Evolutionary conservation across 2,888 invertebrate species (phyloP), one percentile per base, ranked within the genome.

Genomic region (Caenorhabditis sp.): DNA sequence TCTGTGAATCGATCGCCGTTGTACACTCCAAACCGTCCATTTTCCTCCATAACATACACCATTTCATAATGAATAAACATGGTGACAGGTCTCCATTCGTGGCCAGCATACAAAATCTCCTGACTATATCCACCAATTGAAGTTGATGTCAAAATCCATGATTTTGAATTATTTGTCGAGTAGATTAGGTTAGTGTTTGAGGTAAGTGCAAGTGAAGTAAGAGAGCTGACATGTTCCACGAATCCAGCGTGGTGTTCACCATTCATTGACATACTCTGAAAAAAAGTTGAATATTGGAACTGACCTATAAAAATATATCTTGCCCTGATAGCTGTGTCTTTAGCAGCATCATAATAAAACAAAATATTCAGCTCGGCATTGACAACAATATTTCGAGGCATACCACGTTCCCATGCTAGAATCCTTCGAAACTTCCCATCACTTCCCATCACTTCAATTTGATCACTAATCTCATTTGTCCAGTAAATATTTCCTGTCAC

Each of bases 401-500:
- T 38, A 17, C 23, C 36, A 8, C 59, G 8, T 25, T 43, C 36
- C 64, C 64, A 64, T 59, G 49, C 43, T n/a, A 64, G 8, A 7
- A 58, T 23, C 23, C 27, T 56, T 58, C 64, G 38, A 49, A 36
- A 64, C 8, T 23, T 50, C 14, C 64, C 64, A 8, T 36, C 61
- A 5, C 2, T n/a, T 23, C 59, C 59, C n/a, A 63, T 21, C 10
- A 64, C 59, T 23, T 64, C 64, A 1, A 64, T 58, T 21, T 43
- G 50, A 17, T 58, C 17, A 2, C 10, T 38, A 5, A 23, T 12
- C 3, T 21, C 8, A 26, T 64, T 64, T 43, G 57, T 43, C 64
- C 64, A 64, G 43, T n/a, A 64, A 25, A 64, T 59, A 50, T 64
- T 64, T 21, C 36, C 52, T 21, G 63, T 27, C 23, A 36, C 21